Base-by-base conservation (phyloP, 2,888 invertebrate species). In the Resseliella maxima region DNA sequence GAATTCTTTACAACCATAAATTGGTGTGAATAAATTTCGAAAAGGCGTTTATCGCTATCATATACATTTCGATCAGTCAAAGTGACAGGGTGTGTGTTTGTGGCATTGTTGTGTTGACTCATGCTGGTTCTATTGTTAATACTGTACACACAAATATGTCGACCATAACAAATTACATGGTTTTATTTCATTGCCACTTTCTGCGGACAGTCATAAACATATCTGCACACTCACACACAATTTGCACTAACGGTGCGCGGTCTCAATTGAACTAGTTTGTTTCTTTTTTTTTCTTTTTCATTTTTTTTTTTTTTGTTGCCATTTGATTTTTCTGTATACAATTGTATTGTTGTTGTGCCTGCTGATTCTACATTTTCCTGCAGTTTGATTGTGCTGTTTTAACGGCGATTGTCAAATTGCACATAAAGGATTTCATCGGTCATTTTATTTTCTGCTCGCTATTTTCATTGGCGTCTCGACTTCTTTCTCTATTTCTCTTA, bases 81-180 rank as follows among this genome's bases (percentile, higher is more conserved):
- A n/a, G n/a, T n/a, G n/a, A n/a, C n/a, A n/a, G n/a, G n/a, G n/a
- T n/a, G n/a, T n/a, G n/a, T n/a, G n/a, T 18, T 41, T 41, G 50
- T 8, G 2, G 3, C 59, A 59, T 59, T 59, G 59, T 59, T 59
- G 59, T n/a, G n/a, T 27, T 59, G 59, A 59, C 27, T 59, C 59
- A 59, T 24, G 27, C 27, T 72, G 72, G 72, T n/a, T n/a, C 72
- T 15, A 72, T 72, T 72, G 72, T 72, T 72, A 72, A 72, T 2
- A 35, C 27, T 12, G 6, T 41, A 5, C 31, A 72, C 72, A 72
- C 72, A 72, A 72, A 72, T 31, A 72, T 72, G 72, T 72, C 72
- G 72, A 72, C 72, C 72, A 72, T 72, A 72, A 31, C 72, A 72
- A 72, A 72, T 72, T 72, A 72, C 72, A 72, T 72, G 72, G 72